Percentiles rank a stretch among this genome's conserved stretches.
Evolutionary conservation across 2,113 vertebrate species (phyloP).

Genomic region (Eudyptes chrysolophus): DNA sequence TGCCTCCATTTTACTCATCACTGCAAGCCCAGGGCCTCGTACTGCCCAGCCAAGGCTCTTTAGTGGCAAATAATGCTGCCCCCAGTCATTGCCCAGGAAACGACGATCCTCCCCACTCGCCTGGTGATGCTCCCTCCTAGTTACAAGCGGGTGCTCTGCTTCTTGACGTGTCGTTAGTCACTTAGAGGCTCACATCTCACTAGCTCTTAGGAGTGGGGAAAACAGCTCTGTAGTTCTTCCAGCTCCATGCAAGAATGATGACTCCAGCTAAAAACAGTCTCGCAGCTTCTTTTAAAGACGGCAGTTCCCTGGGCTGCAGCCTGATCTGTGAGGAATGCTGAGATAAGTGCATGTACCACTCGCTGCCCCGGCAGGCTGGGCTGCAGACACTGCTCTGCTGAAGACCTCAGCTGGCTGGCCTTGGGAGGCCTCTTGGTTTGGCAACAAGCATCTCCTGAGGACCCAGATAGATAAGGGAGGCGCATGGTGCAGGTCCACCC

Average conservation of each 20-base stretch:
- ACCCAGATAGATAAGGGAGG: neutral
- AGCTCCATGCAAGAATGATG: neutral
- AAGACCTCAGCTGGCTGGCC: neutral
- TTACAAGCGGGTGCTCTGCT: neutral
- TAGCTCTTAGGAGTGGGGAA: neutral
- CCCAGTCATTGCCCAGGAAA: neutral
- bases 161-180: neutral
- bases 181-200: neutral
- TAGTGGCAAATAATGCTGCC: neutral
- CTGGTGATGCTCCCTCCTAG: neutral
- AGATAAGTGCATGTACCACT: neutral
- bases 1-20: neutral
- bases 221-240: neutral
- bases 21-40: neutral
- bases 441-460: neutral
- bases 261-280: neutral
- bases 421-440: neutral
- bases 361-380: neutral
- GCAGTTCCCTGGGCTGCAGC: neutral
- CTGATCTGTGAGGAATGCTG: neutral
- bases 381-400: neutral
- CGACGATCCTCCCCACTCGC: rapidly evolving
- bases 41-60: neutral
- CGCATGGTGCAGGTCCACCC: neutral
- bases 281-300: neutral